phyloP scores from a whole-genome alignment of 37 sponge, comb jelly and placozoan species.

The Spongia lamella region DNA sequence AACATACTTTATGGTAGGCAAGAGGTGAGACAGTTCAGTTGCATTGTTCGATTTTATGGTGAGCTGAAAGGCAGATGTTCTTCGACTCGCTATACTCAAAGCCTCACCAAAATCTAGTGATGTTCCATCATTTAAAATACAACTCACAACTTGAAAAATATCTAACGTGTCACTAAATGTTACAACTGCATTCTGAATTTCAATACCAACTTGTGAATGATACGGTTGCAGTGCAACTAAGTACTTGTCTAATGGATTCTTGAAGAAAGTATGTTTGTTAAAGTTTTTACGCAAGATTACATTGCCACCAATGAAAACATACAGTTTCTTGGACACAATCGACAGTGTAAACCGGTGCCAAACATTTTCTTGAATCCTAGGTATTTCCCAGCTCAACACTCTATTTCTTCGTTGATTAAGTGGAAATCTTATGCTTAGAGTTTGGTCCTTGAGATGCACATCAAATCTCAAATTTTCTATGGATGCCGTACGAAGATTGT shows the following conservation, averaged over 20 bases:
- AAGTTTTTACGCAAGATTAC: neutral
- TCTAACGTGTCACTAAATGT: too few species aligned
- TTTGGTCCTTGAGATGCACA: neutral
- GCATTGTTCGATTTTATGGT: neutral
- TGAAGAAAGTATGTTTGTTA: neutral
- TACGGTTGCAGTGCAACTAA: too few species aligned
- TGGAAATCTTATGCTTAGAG: neutral
- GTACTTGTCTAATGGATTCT: too few species aligned
- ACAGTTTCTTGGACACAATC: neutral
- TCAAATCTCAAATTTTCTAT: slow-evolving; percentile 11
- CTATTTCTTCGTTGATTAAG: neutral
- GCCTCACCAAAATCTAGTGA: neutral
- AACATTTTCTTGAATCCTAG: neutral
- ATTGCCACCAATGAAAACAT: slow-evolving; percentile 19
- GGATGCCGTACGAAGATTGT: neutral
- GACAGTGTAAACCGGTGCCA: slow-evolving; percentile 41
- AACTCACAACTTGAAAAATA: slow-evolving; percentile 4
- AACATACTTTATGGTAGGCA: slow-evolving; percentile 16
- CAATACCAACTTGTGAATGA: too few species aligned
- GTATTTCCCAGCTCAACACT: neutral
- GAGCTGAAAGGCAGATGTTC: neutral
- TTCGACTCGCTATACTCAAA: neutral
- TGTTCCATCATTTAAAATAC: slow-evolving; percentile 49
- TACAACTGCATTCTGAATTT: too few species aligned
- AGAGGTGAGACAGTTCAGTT: neutral